Conservation (phyloP, 2,113 vertebrate genomes). For the Antidorcas marsupialis region DNA sequence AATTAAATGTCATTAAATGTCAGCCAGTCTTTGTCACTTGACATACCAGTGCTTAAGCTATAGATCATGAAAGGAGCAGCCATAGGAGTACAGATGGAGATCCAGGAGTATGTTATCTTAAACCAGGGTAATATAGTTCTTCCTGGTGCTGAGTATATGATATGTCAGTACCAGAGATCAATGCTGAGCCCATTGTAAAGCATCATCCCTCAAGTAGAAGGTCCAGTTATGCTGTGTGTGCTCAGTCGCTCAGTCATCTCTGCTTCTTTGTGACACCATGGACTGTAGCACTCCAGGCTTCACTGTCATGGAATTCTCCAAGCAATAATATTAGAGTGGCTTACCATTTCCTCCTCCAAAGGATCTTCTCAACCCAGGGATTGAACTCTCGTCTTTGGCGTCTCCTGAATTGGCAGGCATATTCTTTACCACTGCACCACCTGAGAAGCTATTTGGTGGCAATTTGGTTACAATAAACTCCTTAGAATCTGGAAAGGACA, state of each 20-base stretch:
- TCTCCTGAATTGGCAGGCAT: neutral
- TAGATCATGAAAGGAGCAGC: neutral
- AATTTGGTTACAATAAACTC: neutral
- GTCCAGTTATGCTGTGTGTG: neutral
- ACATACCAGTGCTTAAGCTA: neutral
- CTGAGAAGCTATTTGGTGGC: neutral
- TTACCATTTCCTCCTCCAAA: neutral
- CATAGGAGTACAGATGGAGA: neutral
- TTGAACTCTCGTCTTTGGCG: accelerated
- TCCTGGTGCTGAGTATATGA: neutral
- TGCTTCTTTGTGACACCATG: neutral
- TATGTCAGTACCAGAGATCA: neutral
- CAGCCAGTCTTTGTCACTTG: neutral
- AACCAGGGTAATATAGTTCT: too few relatives aligned
- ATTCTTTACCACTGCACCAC: neutral
- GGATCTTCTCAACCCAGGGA: neutral
- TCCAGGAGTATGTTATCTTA: neutral
- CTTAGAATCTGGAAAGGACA: neutral
- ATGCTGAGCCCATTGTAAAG: neutral
- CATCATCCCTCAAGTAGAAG: neutral
- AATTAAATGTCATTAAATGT: neutral
- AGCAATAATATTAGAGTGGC: neutral
- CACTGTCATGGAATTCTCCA: neutral
- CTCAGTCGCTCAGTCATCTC: neutral
- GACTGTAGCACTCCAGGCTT: neutral